Base-by-base conservation (phyloP, 2,888 invertebrate species). In the Esperia sulphurella region DNA sequence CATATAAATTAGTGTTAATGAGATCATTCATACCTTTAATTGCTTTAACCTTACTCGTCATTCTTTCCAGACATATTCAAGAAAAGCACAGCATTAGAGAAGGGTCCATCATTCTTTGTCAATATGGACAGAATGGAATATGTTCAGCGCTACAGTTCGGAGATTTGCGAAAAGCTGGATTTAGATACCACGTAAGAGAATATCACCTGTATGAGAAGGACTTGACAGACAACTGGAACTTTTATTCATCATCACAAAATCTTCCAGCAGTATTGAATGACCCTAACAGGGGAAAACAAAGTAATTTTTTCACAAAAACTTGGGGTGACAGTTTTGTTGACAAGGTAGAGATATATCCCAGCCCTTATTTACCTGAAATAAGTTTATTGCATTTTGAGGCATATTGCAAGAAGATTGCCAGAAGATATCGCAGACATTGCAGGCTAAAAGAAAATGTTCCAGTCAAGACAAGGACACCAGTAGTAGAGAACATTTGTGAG, bases 281-380 rank as follows among this genome's bases (percentile, higher is more conserved):
- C 83, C 98, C 98, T 0, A 94, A 95, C 55, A 94, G 95, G 71
- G 95, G 97, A 58, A 98, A 97, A 82, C 95, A 96, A 78, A 92
- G 92, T 55, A 94, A 98, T 79, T 97, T 99, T 72, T 98, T 99
- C 71, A 98, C 98, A 0, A 97, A 97, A 79, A 97, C 97, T 53
- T 99, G 99, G 99, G 99, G 99, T 41, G 98, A 98, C 68, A 91
- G 93, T 51, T 99, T 99, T 83, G 92, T 97, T 14, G 98, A 98
- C 55, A 94, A 95, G 65, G 90, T 92, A 28, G 92, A 93, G 41
- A 92, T 98, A 63, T 92, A 93, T 37, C 93, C 94, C 58, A 95
- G 96, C 64, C 93, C 94, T 0, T 94, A 95, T 76, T 85, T 98
- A 60, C 96, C 96, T 38, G 95, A 96, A 65, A 94, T 98, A 51